These are phyloP conservation scores for Nymphalis c-album DNA, from an alignment of 2,888 invertebrate genomes.

Conservation along the genomic window DNA sequence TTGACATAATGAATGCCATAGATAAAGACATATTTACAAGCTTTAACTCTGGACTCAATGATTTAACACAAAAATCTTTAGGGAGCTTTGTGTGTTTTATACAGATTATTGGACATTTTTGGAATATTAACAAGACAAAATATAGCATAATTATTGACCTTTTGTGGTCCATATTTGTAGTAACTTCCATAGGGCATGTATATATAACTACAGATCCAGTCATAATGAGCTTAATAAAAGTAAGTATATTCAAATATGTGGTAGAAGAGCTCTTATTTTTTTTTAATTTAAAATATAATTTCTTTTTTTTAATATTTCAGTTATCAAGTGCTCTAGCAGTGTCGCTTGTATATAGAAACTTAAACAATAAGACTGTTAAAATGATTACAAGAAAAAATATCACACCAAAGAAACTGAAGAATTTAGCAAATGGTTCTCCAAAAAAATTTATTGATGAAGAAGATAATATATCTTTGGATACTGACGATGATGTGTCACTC, in stretches of 20 bases:
- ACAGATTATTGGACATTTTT: constrained; percentile 69
- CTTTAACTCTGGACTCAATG: constrained; percentile 53
- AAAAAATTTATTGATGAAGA: constrained; percentile 56
- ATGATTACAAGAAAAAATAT: constrained; percentile 44
- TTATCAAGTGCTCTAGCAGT: constrained; percentile 58
- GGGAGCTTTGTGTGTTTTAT: constrained; percentile 67
- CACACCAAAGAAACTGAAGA: constrained; percentile 60
- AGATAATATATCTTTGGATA: constrained; percentile 60
- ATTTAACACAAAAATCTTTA: constrained; percentile 60
- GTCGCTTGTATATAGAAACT: constrained; percentile 60
- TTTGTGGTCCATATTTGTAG: constrained; percentile 66
- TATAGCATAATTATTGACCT: constrained; percentile 65
- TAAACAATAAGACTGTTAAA: constrained; percentile 49
- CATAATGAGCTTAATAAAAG: constrained; percentile 63
- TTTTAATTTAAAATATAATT: constrained; percentile 14
- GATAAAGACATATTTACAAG: constrained; percentile 53
- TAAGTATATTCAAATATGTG: constrained; percentile 44
- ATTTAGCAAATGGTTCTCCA: constrained; percentile 50
- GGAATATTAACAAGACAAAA: constrained; percentile 63
- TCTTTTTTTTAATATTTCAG: constrained; percentile 54
- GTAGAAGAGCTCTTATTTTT: background rate
- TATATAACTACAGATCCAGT: constrained; percentile 52
- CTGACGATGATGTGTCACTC: constrained; percentile 74
- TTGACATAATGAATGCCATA: constrained; percentile 54
- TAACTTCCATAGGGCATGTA: constrained; percentile 54